These are phyloP conservation scores for Callyntrura guangdongensis DNA, from an alignment of 2,888 invertebrate genomes.

Conservation along the genomic window DNA sequence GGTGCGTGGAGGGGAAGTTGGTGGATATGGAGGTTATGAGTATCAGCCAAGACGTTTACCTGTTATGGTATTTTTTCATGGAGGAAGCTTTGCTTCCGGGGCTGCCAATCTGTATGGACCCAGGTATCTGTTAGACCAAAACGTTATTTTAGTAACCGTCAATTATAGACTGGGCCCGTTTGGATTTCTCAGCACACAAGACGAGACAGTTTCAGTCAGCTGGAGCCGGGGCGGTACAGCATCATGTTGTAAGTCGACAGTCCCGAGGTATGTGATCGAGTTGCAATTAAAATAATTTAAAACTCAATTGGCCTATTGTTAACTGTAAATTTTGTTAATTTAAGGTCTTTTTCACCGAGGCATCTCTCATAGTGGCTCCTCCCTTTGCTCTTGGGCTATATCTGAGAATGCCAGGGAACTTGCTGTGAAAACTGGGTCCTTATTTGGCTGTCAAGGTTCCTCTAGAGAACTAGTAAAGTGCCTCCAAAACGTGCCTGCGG, in stretches of 20 bases:
- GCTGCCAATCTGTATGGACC: neutral
- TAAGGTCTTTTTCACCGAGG: constrained; percentile 79
- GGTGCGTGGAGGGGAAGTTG: no score
- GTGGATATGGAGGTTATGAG: neutral
- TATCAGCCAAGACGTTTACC: neutral
- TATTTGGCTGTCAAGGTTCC: constrained; percentile 74
- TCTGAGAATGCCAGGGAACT: constrained; percentile 70
- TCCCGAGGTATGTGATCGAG: neutral
- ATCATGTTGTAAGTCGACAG: constrained; percentile 9
- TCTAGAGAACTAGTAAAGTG: constrained; percentile 77
- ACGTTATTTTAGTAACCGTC: neutral
- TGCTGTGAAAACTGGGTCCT: constrained; percentile 39
- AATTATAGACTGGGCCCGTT: neutral
- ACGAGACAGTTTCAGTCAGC: no score
- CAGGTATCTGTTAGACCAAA: neutral
- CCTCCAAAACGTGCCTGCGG: constrained; percentile 69
- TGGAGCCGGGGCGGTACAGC: constrained; percentile 22
- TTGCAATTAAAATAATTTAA: no score
- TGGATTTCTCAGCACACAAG: constrained; percentile 7
- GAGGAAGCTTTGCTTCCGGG: constrained; percentile 9
- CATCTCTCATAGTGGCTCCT: constrained; percentile 82
- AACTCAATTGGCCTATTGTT: no score
- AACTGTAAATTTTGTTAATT: neutral
- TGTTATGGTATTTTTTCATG: constrained; percentile 7
- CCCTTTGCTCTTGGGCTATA: constrained; percentile 81